Base-by-base conservation (phyloP, 2,797 vertebrate species). In the Oophaga sylvatica region DNA sequence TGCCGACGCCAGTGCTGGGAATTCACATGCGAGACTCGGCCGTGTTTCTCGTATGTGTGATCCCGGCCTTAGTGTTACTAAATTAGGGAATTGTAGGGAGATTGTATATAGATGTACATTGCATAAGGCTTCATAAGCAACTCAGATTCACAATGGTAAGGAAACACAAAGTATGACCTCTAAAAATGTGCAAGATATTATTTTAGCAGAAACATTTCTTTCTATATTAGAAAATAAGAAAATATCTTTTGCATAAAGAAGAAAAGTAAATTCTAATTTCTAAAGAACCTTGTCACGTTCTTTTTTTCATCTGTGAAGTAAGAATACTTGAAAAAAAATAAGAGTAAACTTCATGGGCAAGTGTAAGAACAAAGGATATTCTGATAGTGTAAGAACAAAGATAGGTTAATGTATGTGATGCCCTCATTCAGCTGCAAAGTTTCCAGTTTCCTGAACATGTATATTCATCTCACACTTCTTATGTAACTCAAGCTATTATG, bases 361-460 rank as follows among this genome's bases (percentile, higher is more conserved):
- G 7, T 77, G 48, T 62, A 17, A 41, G 22, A 84, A 77, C 48
- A 83, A 59, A 59, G 67, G 10, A 57, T 73, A 73, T 83, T 20
- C 45, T 83, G 60, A 45, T 22, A 70, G 56, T 26, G 26, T 26
- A 26, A 26, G 26, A 26, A 26, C 26, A 26, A 26, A 26, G 26
- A 26, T 83, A 88, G 87, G 81, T 88, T 68, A 88, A 78, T 70
- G 26, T 62, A 87, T 76, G 73, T 41, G 75, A 78, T 82, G 29
- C 48, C 48, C 83, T 56, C 59, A 77, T 85, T 85, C 60, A 77
- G 12, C 60, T 77, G 83, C 83, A 85, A 62, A 56, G 83, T 56
- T 85, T 78, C 59, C 71, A 63, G 53, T 78, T 48, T 56, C 73
- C 77, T 78, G 83, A 85, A 71, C 45, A 68, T 87, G 80, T 87